A percentile compares a stretch with the other conserved stretches of the same genome.
Conservation (phyloP, 1,140 invertebrate species). For the Papilio polytes region DNA sequence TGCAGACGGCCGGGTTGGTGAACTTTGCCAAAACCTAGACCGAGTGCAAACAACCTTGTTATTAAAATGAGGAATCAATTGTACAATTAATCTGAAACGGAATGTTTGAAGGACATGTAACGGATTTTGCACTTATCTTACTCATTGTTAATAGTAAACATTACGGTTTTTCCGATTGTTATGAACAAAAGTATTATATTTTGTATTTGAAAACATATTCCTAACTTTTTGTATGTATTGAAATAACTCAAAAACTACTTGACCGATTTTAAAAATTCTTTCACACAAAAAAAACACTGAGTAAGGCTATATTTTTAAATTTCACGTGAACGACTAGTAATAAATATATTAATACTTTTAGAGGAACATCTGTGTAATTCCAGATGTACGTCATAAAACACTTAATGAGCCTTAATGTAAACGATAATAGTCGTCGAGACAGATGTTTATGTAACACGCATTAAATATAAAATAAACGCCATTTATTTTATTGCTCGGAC, state of each 20-base stretch:
- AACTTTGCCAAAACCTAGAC: constrained; percentile 21
- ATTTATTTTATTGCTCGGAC: background rate
- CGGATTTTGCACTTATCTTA: background rate
- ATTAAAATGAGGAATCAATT: background rate
- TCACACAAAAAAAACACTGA: too few species aligned
- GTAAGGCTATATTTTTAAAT: too few species aligned
- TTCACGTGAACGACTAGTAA: background rate
- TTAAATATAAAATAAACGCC: constrained; percentile 1
- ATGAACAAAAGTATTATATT: too few species aligned
- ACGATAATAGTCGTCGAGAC: background rate
- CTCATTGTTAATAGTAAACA: background rate
- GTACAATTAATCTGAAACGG: background rate
- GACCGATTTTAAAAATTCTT: too few species aligned
- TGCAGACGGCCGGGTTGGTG: constrained; percentile 32
- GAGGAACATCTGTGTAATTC: background rate
- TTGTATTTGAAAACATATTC: too few species aligned
- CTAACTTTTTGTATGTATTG: too few species aligned
- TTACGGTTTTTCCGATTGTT: too few species aligned
- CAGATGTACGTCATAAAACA: background rate
- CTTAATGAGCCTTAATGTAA: background rate
- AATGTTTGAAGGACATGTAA: background rate
- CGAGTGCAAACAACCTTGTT: background rate
- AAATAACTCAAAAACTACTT: too few species aligned
- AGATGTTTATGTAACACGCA: background rate
- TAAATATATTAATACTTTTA: background rate